Conservation (phyloP, 2,888 invertebrate species). For the Temnothorax unifasciatus region DNA sequence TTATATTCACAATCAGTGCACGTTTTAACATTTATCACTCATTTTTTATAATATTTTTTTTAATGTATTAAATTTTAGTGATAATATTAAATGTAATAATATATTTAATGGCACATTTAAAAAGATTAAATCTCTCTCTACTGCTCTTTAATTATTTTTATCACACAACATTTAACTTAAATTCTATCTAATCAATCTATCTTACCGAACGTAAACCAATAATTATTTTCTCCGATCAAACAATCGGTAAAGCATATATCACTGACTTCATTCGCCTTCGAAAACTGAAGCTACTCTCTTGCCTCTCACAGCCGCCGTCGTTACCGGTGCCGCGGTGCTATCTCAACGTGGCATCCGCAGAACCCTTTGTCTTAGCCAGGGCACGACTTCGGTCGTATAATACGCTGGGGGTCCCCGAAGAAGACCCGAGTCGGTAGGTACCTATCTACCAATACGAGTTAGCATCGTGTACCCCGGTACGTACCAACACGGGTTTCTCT, state of each 20-base stretch:
- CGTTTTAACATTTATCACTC: background rate
- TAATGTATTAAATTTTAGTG: background rate
- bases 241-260: slow-evolving; percentile 1
- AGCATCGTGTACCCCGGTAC: slow-evolving; percentile 65
- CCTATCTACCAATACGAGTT: slow-evolving; percentile 70
- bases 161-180: background rate
- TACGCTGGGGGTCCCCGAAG: slow-evolving; percentile 69
- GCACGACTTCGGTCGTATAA: slow-evolving; percentile 77
- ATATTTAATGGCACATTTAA: background rate
- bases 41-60: background rate
- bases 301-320: slow-evolving; percentile 28
- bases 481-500: slow-evolving; percentile 76
- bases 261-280: background rate
- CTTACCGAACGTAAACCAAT: background rate
- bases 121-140: background rate
- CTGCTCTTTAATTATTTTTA: background rate
- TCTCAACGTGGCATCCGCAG: slow-evolving; percentile 67
- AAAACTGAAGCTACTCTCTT: slow-evolving; percentile 34
- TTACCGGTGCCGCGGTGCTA: slow-evolving; percentile 62
- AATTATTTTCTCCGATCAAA: background rate
- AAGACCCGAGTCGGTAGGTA: slow-evolving; percentile 63
- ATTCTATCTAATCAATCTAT: background rate
- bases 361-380: slow-evolving; percentile 77
- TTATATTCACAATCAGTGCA: background rate
- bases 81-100: slow-evolving; percentile 15